Percentiles rank a stretch among this genome's conserved stretches.
These are phyloP conservation scores for Crotalus viridis DNA, from an alignment of 2,113 vertebrate genomes.

Conservation along the genomic window DNA sequence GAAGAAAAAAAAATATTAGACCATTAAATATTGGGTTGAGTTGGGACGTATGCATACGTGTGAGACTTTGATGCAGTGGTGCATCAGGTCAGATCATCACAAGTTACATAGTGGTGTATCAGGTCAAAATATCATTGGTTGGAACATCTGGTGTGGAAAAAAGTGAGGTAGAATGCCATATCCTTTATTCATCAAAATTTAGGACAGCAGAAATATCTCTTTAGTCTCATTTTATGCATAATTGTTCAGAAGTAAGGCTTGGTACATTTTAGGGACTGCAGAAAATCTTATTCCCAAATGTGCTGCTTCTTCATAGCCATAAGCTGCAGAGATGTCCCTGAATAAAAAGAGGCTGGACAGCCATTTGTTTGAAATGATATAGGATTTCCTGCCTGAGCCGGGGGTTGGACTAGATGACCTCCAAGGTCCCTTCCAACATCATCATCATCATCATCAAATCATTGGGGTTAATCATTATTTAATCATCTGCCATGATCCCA, in stretches of 20 bases:
- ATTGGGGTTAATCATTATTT: background rate
- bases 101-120: background rate
- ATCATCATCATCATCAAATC: background rate
- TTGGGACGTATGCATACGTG: background rate
- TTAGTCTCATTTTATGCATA: background rate
- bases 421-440: too few species aligned
- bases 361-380: too few species aligned
- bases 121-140: background rate
- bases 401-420: too few species aligned
- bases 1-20: background rate
- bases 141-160: background rate
- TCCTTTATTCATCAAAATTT: background rate
- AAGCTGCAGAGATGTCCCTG: background rate
- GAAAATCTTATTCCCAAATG: background rate
- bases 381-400: too few species aligned
- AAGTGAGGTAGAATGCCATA: background rate
- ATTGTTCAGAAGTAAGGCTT: background rate
- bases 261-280: background rate
- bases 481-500: background rate
- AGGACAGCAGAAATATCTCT: background rate
- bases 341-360: background rate
- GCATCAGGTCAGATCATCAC: background rate
- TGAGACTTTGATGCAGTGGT: background rate
- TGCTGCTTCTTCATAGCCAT: background rate
- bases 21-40: background rate